Base-by-base conservation (phyloP, 2,888 invertebrate species). In the Harpalus rufipes region DNA sequence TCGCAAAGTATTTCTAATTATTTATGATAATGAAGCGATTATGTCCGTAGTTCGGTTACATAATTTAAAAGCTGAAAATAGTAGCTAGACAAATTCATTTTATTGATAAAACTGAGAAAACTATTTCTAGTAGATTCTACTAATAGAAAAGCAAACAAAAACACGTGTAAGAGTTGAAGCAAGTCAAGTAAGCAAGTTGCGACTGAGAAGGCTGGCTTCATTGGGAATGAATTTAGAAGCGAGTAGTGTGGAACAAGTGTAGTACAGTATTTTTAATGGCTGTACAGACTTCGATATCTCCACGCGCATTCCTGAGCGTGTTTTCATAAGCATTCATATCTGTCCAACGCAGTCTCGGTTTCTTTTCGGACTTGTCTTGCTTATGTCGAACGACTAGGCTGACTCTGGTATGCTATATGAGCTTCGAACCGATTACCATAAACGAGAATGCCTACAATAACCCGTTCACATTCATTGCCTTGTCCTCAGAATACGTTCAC, bases 261-360 rank as follows among this genome's bases (percentile, higher is more conserved):
- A 81, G 65, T 81, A 81, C 81, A 81, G 81, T 81, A 51, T 81
- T 81, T 81, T 81, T 63, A 81, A 81, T 81, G 65, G 81, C 25
- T 32, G 59, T 56, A 68, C 72, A 72, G 82, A 72, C 56, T 82
- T 82, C 82, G 82, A 82, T 82, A 82, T 82, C 74, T 65, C 72
- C 39, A 32, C 68, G 72, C 59, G 74, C 82, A 82, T 82, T 82
- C 82, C 82, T 39, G 10, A 82, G 82, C 82, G 58, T 82, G 82
- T 82, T 82, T 82, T 82, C 82, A 82, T 82, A 82, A 82, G 74
- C 82, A 82, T 82, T 82, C 82, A 82, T 82, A 82, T 82, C 82
- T 82, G 82, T 82, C 74, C 82, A 32, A 12, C 16, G 10, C 72
- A 18, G 41, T 44, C 72, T 44, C 18, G 44, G 72, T 74, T 74